phyloP scores from a whole-genome alignment of 1,140 invertebrate species.

The Neocloeon triangulifer region DNA sequence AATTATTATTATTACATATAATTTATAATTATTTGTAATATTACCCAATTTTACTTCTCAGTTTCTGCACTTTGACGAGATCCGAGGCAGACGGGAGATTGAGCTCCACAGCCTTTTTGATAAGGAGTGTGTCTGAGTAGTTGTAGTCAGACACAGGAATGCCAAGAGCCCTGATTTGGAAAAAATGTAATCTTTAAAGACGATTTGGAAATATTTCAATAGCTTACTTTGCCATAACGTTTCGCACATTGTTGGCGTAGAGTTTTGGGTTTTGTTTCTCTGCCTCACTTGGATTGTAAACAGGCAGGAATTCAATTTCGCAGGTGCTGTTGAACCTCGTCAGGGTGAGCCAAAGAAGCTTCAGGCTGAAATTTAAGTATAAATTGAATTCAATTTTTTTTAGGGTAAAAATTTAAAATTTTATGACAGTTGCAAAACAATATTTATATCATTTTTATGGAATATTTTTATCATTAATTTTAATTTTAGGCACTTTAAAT shows the following conservation, averaged over 20 bases:
- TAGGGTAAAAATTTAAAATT: constrained; percentile 3
- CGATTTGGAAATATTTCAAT: too few relatives aligned
- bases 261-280: constrained; percentile 73
- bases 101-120: constrained; percentile 55
- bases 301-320: constrained; percentile 87
- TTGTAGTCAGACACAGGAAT: constrained; percentile 78
- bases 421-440: not conserved
- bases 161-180: constrained; percentile 45
- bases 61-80: constrained; percentile 51
- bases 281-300: constrained; percentile 67
- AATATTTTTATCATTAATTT: not conserved
- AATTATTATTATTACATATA: constrained; percentile 4
- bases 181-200: constrained; percentile 7
- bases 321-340: constrained; percentile 74
- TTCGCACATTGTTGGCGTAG: constrained; percentile 74
- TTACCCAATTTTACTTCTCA: constrained; percentile 44
- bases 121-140: constrained; percentile 74
- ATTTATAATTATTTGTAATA: constrained; percentile 5
- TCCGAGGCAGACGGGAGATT: constrained; percentile 45
- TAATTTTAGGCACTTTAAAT: not conserved
- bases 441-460: not conserved
- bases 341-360: constrained; percentile 72
- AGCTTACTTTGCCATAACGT: constrained; percentile 75
- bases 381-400: not conserved
- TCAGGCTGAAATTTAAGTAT: constrained; percentile 28